Evolutionary conservation across 23 tunicate genomes (phyloP).

Genomic region (Phallusia fumigata): DNA sequence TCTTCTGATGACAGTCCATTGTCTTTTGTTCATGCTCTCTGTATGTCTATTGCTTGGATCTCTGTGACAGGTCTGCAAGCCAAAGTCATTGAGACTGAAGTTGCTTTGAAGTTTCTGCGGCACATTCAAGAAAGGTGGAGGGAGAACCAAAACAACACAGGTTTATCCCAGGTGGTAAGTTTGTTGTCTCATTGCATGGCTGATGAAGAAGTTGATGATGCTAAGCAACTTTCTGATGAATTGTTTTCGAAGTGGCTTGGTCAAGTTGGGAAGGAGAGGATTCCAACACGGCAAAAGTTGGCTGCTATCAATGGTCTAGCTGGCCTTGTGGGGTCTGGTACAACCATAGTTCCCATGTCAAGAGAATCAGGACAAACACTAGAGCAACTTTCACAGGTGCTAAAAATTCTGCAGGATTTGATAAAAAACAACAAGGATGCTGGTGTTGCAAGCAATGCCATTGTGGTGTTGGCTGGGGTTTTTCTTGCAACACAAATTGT

Average conservation of each 20-base stretch:
- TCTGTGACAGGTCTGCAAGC: not conserved
- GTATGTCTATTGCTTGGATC: conserved; percentile 29
- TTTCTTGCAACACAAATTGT: conserved; percentile 39
- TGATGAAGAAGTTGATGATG: not conserved
- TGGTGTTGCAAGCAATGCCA: conserved; percentile 32
- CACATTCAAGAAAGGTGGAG: not conserved
- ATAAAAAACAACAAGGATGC: conserved; percentile 34
- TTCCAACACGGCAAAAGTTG: conserved; percentile 69
- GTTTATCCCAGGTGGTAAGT: conserved; percentile 25
- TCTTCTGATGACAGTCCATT: not conserved
- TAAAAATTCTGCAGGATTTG: conserved; percentile 29
- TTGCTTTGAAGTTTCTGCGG: not conserved
- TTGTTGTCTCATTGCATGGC: conserved; percentile 21
- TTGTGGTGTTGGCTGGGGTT: conserved; percentile 31
- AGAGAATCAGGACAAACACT: not conserved
- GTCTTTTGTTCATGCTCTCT: conserved; percentile 5
- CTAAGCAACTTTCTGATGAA: conserved; percentile 6
- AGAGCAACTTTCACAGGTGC: conserved; percentile 23
- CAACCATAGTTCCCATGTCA: conserved; percentile 14
- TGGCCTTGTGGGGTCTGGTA: conserved; percentile 43
- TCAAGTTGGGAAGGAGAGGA: conserved; percentile 19
- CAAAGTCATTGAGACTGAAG: not conserved
- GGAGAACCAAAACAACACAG: conserved; percentile 37
- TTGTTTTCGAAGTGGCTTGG: conserved; percentile 29
- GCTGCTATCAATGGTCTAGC: conserved; percentile 47